Base-by-base conservation (phyloP, 2,113 vertebrate genomes). In the Sinocyclocheilus anophthalmus region DNA sequence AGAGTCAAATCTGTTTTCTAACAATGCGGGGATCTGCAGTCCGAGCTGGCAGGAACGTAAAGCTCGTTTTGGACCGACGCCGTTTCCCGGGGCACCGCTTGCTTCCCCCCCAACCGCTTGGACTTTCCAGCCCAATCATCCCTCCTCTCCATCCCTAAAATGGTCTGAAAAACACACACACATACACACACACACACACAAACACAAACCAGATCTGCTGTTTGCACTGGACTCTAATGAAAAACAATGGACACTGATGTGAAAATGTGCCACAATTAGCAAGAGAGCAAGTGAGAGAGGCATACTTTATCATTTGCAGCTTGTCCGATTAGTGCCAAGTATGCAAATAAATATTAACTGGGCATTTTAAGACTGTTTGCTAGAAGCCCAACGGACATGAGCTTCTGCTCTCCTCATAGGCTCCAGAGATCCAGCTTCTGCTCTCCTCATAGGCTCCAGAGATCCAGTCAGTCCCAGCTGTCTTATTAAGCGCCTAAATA, bases 401-500 rank as follows among this genome's bases (percentile, higher is more conserved):
- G 85, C 86, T 75, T 83, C 84, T 81, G 84, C 81, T 89, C 84
- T 87, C 80, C 80, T 80, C 85, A 63, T 84, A 84, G 81, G 69
- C 92, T 89, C 91, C 72, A 30, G 90, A 92, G 92, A 92, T 57
- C 89, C 85, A n/a, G 78, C 86, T 75, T 83, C 84, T 81, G 84
- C 81, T 89, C 84, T 87, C 80, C 80, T 80, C 85, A 63, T 84
- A 84, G 81, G 69, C 92, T 89, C 91, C 72, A 30, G 90, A 92
- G 92, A 92, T 57, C 89, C 85, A n/a, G 78, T 83, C 65, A 65
- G 30, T 89, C 93, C 92, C 91, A 73, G 83, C 84, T 55, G 82
- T 78, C 91, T 93, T 87, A 90, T 93, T 92, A 93, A 87, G 77
- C 39, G 50, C 63, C 91, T 89, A 88, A 89, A 93, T 91, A 92